Evolutionary conservation across 1,140 invertebrate genomes (phyloP).

Genomic region (Archegozetes longisetosus): DNA sequence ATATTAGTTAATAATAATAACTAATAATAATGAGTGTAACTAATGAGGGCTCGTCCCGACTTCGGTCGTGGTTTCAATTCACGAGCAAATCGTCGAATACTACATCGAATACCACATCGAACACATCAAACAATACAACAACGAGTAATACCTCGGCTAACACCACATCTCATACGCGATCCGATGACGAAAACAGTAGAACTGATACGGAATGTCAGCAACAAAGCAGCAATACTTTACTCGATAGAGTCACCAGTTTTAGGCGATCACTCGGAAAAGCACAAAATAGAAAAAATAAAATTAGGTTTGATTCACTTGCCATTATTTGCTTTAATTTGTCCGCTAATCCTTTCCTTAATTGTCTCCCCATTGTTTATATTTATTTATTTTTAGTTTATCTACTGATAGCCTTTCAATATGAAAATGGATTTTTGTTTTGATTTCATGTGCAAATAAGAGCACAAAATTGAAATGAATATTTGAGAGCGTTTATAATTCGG

Average conservation of each 20-base stretch:
- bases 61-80: background rate
- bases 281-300: background rate
- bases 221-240: background rate
- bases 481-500: background rate
- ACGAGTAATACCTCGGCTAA: background rate
- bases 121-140: too few species aligned
- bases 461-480: background rate
- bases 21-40: background rate
- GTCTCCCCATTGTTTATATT: background rate
- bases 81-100: background rate
- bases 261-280: constrained; percentile 6
- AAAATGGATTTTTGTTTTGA: background rate
- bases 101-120: background rate
- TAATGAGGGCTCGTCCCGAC: background rate
- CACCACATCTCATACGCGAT: background rate
- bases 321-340: background rate
- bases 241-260: constrained; percentile 9
- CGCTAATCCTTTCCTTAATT: background rate
- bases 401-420: background rate
- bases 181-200: background rate
- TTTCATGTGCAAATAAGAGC: background rate
- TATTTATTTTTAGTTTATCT: background rate
- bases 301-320: background rate
- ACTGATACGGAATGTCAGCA: background rate
- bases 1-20: too few species aligned